phyloP scores from a whole-genome alignment of 1,140 invertebrate genomes.

The Dryas iulia region DNA sequence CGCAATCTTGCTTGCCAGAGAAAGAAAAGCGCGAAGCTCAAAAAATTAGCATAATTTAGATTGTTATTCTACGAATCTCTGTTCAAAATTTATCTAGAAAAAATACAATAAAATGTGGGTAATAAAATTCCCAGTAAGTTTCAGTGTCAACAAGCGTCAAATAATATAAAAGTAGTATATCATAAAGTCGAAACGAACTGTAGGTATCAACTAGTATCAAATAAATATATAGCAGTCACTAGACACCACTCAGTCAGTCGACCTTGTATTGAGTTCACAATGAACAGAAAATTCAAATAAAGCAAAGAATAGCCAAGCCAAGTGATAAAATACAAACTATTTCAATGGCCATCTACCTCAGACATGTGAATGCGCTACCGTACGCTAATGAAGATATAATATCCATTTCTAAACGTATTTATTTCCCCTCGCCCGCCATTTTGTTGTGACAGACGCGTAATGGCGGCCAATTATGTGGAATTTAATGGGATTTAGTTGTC shows the following conservation, averaged over 20 bases:
- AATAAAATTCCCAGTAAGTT: too few species aligned
- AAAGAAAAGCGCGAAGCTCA: too few species aligned
- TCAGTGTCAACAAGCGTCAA: too few species aligned
- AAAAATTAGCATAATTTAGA: too few species aligned
- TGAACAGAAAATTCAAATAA: constrained; percentile 50
- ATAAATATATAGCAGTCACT: not conserved
- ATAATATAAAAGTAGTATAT: too few species aligned
- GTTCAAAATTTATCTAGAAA: too few species aligned
- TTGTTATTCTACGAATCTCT: too few species aligned
- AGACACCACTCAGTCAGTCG: constrained; percentile 1
- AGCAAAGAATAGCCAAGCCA: constrained; percentile 44
- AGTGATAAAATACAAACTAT: constrained; percentile 73
- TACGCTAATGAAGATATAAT: constrained; percentile 77
- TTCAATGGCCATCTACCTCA: constrained; percentile 59
- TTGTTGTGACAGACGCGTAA: constrained; percentile 68
- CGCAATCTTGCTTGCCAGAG: too few species aligned
- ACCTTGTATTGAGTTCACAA: constrained; percentile 34
- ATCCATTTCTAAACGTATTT: constrained; percentile 68
- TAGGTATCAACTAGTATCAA: too few species aligned
- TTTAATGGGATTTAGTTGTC: constrained; percentile 75
- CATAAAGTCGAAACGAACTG: too few species aligned
- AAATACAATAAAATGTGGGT: too few species aligned
- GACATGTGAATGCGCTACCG: constrained; percentile 69
- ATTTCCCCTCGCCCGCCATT: constrained; percentile 69
- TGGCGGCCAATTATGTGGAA: constrained; percentile 70